phyloP scores from a whole-genome alignment of 2,888 invertebrate species.

The Euphydryas editha region DNA sequence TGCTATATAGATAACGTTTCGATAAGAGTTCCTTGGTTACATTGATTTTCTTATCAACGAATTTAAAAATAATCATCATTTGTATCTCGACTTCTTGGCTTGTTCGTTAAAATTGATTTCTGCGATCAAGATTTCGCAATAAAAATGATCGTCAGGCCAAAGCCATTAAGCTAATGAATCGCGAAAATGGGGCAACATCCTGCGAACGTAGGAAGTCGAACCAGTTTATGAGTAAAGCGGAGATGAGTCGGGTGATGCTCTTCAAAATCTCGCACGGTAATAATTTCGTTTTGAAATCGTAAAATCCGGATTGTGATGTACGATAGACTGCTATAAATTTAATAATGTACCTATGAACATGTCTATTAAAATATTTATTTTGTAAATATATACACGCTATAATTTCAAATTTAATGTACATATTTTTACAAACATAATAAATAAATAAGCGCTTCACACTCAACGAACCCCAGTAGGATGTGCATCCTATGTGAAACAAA shows the following conservation, averaged over 20 bases:
- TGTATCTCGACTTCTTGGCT: slow-evolving; percentile 7
- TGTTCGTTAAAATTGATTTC: slow-evolving; percentile 38
- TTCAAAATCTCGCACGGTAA: slow-evolving; percentile 21
- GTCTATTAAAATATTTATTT: no score
- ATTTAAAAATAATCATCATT: slow-evolving; percentile 29
- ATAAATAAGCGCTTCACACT: no score
- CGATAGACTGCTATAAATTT: no score
- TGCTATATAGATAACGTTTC: slow-evolving; percentile 15
- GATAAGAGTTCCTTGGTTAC: slow-evolving; percentile 22
- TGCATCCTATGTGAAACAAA: no score
- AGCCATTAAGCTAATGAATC: slow-evolving; percentile 75
- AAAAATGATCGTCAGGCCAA: slow-evolving; percentile 55
- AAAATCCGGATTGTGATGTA: neutral
- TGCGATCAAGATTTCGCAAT: slow-evolving; percentile 65
- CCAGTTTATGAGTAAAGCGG: slow-evolving; percentile 75
- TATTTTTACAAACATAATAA: no score
- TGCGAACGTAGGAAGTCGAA: slow-evolving; percentile 71
- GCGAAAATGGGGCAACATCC: slow-evolving; percentile 80
- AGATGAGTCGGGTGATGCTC: slow-evolving; percentile 60
- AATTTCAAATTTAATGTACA: no score
- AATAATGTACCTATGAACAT: no score
- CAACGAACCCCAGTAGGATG: no score
- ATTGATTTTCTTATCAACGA: slow-evolving; percentile 24
- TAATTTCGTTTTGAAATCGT: neutral
- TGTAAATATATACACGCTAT: no score